These are phyloP conservation scores for Argyresthia albistria DNA, from an alignment of 2,888 invertebrate genomes.

Conservation along the genomic window DNA sequence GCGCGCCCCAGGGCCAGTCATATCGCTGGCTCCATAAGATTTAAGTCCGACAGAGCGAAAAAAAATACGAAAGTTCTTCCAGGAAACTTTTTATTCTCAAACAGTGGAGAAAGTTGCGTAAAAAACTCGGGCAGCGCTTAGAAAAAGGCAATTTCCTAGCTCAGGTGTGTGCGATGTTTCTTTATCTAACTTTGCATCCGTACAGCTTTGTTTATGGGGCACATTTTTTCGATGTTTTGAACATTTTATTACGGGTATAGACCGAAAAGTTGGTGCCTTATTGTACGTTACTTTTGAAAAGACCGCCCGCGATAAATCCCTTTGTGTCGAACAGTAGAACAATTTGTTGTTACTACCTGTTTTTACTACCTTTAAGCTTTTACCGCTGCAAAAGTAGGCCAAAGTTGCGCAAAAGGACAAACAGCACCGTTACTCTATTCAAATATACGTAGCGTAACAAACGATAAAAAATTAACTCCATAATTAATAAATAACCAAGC, in stretches of 20 bases:
- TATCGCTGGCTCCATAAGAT: constrained; percentile 44
- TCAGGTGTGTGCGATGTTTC: constrained; percentile 72
- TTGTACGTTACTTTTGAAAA: constrained; percentile 23
- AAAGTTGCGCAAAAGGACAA: too few relatives aligned
- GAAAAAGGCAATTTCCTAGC: constrained; percentile 73
- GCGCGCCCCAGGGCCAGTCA: constrained; percentile 43
- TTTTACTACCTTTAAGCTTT: neutral
- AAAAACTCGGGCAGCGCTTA: constrained; percentile 68
- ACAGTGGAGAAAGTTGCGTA: constrained; percentile 60
- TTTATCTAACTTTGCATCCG: constrained; percentile 73
- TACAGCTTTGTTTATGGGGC: constrained; percentile 66
- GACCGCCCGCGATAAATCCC: constrained; percentile 19
- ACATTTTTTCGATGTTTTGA: constrained; percentile 68
- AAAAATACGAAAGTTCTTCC: constrained; percentile 60
- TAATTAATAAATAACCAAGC: constrained; percentile 10
- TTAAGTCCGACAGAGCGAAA: constrained; percentile 43
- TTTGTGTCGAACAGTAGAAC: constrained; percentile 26
- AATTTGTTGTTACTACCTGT: constrained; percentile 19
- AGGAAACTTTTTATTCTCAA: constrained; percentile 63
- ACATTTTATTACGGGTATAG: constrained; percentile 65
- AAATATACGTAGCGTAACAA: neutral
- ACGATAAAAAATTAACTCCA: neutral
- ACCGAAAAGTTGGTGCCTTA: constrained; percentile 38
- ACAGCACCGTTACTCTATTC: neutral
- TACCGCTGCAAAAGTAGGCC: neutral